These are phyloP conservation scores for Halcyon malimbica DNA, from an alignment of 2,113 vertebrate species.

Conservation along the genomic window DNA sequence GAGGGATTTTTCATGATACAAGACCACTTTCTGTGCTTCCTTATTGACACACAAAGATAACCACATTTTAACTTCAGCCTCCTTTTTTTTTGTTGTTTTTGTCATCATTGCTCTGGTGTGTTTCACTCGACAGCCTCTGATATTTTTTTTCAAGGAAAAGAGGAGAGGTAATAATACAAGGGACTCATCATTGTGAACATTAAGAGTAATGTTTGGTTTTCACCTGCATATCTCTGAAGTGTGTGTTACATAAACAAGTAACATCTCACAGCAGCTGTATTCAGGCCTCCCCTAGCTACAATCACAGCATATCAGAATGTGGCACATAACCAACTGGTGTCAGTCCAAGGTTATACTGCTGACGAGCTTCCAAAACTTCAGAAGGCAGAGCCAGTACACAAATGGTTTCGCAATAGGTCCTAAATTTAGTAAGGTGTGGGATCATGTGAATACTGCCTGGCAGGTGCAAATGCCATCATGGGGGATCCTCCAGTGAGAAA, in stretches of 20 bases:
- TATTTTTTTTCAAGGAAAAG: background rate
- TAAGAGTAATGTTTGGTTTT: background rate
- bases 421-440: conserved; percentile 41
- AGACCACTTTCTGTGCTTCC: background rate
- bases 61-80: background rate
- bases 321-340: background rate
- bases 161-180: background rate
- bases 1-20: background rate
- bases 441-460: conserved; percentile 14
- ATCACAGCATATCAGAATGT: fast-evolving
- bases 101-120: fast-evolving
- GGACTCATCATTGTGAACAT: background rate
- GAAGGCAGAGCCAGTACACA: background rate
- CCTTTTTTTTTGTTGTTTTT: background rate
- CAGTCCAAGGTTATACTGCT: background rate
- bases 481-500: background rate
- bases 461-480: conserved; percentile 38
- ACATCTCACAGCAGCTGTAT: background rate
- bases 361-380: background rate
- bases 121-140: background rate
- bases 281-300: conserved; percentile 13
- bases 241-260: background rate
- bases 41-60: background rate
- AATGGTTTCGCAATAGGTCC: background rate
- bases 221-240: background rate